Evolutionary conservation across 2,797 vertebrate genomes (phyloP).

Genomic region (Siniperca scherzeri): DNA sequence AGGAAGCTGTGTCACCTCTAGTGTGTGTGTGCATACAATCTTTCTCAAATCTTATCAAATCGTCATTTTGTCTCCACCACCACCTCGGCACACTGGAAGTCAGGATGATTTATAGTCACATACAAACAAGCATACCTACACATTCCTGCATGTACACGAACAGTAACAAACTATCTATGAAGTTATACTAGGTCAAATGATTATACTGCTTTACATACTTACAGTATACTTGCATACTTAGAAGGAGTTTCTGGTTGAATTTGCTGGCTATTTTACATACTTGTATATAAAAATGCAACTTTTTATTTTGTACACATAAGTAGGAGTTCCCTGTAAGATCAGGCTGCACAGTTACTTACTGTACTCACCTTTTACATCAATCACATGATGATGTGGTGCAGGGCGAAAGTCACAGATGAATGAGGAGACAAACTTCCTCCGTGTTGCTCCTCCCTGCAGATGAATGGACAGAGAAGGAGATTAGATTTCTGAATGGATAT

Average conservation of each 20-base stretch:
- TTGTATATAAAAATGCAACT: not conserved
- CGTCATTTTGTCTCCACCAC: not conserved
- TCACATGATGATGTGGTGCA: not conserved
- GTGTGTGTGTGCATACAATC: not conserved
- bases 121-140: not conserved
- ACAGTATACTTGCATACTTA: not conserved
- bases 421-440: not conserved
- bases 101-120: not conserved
- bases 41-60: not conserved
- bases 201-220: not conserved
- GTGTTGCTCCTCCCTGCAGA: not conserved
- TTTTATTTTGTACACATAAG: not conserved
- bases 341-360: not conserved
- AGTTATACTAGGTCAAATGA: no score
- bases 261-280: not conserved
- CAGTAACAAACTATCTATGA: not conserved
- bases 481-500: constrained; percentile 22
- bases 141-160: not conserved
- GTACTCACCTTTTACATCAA: not conserved
- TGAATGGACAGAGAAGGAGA: not conserved
- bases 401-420: not conserved
- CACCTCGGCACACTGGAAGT: not conserved
- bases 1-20: constrained; percentile 14
- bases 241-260: not conserved
- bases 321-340: not conserved